Percentiles rank a stretch among this genome's conserved stretches.
phyloP scores from a whole-genome alignment of 2,888 invertebrate genomes.

The Lottia scabra region DNA sequence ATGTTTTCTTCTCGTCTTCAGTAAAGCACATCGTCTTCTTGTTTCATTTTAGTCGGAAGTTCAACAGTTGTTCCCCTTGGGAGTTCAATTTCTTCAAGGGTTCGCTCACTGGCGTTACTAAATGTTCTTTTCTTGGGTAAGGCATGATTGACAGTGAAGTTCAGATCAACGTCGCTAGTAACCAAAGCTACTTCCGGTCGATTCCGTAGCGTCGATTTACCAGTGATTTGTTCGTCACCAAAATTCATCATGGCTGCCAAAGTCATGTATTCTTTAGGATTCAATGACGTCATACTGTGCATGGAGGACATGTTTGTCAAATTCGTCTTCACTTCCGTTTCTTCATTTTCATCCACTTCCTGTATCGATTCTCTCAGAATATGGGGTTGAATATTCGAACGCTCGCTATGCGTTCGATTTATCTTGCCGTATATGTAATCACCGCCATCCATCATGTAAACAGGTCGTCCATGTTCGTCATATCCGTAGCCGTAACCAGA shows the following conservation, averaged over 20 bases:
- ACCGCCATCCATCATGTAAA: background rate
- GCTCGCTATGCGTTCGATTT: background rate
- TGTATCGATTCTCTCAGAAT: background rate
- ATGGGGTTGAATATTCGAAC: background rate
- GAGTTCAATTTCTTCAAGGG: conserved; percentile 20
- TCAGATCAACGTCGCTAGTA: conserved; percentile 35
- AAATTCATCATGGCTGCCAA: conserved; percentile 24
- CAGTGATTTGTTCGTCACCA: background rate
- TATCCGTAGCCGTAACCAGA: conserved; percentile 14
- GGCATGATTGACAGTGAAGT: conserved; percentile 35
- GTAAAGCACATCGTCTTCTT: background rate
- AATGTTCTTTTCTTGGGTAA: conserved; percentile 12
- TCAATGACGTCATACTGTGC: conserved; percentile 14
- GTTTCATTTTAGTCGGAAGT: conserved; percentile 9
- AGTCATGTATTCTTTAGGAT: conserved; percentile 23
- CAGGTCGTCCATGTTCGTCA: background rate
- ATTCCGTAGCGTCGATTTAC: conserved; percentile 19
- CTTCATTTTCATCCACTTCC: conserved; percentile 6
- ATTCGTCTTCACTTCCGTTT: background rate
- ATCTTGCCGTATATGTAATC: conserved; percentile 14
- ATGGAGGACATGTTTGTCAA: conserved; percentile 10
- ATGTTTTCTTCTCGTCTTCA: too few species aligned
- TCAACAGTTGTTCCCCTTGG: conserved; percentile 20
- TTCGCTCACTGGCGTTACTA: conserved; percentile 24
- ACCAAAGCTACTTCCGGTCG: conserved; percentile 33